Evolutionary conservation across 2,888 invertebrate genomes (phyloP).

Genomic region (Andrena haemorrhoa): DNA sequence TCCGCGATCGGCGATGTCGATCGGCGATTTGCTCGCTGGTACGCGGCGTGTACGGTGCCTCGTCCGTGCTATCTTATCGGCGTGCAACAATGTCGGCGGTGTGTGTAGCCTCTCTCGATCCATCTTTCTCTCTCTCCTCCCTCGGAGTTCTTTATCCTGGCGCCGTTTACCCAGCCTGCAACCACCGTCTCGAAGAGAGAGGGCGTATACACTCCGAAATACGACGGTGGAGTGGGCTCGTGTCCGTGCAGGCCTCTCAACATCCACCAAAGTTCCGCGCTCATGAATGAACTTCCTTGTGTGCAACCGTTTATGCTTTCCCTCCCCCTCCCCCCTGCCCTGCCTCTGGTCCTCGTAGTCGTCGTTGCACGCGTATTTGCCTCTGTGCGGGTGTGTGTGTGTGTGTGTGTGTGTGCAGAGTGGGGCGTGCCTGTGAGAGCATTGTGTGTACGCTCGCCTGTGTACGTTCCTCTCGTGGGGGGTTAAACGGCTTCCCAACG

Average conservation of each 20-base stretch:
- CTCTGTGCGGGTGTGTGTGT: too few species aligned
- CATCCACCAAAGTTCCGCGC: slow-evolving; percentile 73
- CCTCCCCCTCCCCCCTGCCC: slow-evolving; percentile 46
- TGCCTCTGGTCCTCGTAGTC: slow-evolving; percentile 7
- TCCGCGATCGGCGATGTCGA: slow-evolving; percentile 76
- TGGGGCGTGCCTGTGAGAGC: slow-evolving; percentile 21
- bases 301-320: slow-evolving; percentile 78
- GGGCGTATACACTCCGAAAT: slow-evolving; percentile 29
- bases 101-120: slow-evolving; percentile 16
- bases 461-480: slow-evolving; percentile 63
- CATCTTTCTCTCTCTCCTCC: slow-evolving; percentile 22
- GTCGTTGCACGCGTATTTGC: slow-evolving; percentile 56
- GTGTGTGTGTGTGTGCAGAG: slow-evolving; percentile 7
- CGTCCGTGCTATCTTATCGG: slow-evolving; percentile 76
- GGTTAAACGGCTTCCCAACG: slow-evolving; percentile 78
- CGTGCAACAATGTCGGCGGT: slow-evolving; percentile 60
- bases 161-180: slow-evolving; percentile 38
- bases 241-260: slow-evolving; percentile 62
- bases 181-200: slow-evolving; percentile 27
- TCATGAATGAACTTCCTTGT: slow-evolving; percentile 78
- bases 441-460: slow-evolving; percentile 35
- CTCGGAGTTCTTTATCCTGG: slow-evolving; percentile 48
- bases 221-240: slow-evolving; percentile 49
- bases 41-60: slow-evolving; percentile 56
- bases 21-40: slow-evolving; percentile 65